phyloP scores from a whole-genome alignment of 1,140 invertebrate genomes.

The Lethrus apterus region DNA sequence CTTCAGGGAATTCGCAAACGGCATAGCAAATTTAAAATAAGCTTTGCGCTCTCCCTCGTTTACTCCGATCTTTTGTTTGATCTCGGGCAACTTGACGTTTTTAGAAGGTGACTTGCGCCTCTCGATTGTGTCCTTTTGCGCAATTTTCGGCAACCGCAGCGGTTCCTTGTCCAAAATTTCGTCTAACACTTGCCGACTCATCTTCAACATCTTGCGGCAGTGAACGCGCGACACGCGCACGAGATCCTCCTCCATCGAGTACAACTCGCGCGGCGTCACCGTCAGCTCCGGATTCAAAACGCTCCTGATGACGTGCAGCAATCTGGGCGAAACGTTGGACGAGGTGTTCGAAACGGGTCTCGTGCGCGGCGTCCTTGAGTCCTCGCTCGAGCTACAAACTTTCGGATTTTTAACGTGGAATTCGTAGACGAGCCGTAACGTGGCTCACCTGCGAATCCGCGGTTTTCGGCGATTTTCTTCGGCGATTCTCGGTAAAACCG shows the following conservation, averaged over 20 bases:
- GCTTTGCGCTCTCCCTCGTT: too few relatives aligned
- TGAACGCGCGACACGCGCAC: conserved; percentile 1
- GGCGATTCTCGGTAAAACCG: neutral
- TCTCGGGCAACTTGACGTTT: too few relatives aligned
- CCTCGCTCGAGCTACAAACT: neutral
- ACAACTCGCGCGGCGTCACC: neutral
- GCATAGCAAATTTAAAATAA: too few relatives aligned
- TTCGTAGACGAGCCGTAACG: neutral
- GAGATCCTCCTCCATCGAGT: neutral
- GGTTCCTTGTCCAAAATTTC: conserved; percentile 4
- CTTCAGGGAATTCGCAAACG: too few relatives aligned
- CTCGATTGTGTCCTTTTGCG: too few relatives aligned
- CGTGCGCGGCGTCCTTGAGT: neutral
- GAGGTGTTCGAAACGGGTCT: neutral
- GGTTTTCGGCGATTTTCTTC: neutral
- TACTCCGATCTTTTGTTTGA: too few relatives aligned
- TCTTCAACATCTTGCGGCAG: conserved; percentile 3
- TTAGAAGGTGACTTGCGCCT: too few relatives aligned
- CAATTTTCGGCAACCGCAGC: neutral
- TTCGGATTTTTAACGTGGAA: neutral
- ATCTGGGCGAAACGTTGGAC: conserved; percentile 2
- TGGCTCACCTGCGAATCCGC: neutral
- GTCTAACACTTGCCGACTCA: neutral
- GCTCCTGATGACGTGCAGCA: conserved; percentile 1
- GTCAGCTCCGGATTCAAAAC: neutral